Percentiles rank a stretch among this genome's conserved stretches.
Conservation (phyloP, 2,113 vertebrate genomes). For the Delphinus delphis region DNA sequence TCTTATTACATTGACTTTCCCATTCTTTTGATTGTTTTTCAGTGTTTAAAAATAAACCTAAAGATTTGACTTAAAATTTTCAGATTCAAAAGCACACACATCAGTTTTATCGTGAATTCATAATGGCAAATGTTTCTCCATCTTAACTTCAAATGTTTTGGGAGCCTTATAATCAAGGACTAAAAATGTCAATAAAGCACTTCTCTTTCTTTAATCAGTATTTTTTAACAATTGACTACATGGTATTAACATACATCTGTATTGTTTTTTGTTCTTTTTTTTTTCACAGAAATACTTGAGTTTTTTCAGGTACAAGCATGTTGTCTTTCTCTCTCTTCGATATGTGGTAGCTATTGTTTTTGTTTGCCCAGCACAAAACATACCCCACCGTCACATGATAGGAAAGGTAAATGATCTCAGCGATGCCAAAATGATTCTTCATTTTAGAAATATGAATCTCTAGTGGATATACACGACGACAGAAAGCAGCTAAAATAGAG, state of each 20-base stretch:
- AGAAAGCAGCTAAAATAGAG: not conserved
- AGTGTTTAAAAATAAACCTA: conserved; percentile 35
- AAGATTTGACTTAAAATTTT: not conserved
- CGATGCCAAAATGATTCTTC: not conserved
- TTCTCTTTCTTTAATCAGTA: not conserved
- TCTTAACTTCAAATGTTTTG: not conserved
- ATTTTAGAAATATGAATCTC: not conserved
- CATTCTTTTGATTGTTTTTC: not conserved
- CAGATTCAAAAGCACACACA: not conserved
- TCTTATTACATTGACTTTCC: not conserved
- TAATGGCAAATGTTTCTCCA: not conserved
- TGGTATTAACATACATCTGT: not conserved
- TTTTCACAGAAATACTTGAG: not conserved
- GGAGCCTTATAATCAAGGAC: not conserved
- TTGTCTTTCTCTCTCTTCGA: not conserved
- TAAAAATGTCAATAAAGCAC: not conserved
- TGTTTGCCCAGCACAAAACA: not conserved
- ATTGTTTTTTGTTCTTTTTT: no score
- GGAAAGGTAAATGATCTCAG: not conserved
- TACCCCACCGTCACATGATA: not conserved
- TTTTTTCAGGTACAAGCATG: not conserved
- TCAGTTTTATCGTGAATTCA: not conserved
- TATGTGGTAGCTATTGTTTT: not conserved
- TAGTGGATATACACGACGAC: not conserved
- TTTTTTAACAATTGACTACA: not conserved